These are phyloP conservation scores for human (Homo sapiens) DNA, from an alignment of 2,113 vertebrate genomes.

Conservation along the genomic window GRCh38 chr1:220792001-220792500, in stretches of 20 bases:
- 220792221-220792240: too few species aligned
- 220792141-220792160: neutral
- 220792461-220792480: neutral
- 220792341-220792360: neutral
- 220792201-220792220: fast-evolving
- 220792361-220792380: neutral
- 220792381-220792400: neutral
- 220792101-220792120: fast-evolving
- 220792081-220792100: neutral
- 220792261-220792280: neutral
- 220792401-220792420: neutral
- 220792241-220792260: fast-evolving
- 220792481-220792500: neutral
- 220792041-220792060: neutral
- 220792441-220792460: neutral
- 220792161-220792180: neutral
- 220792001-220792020: neutral
- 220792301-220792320: neutral
- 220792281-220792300: fast-evolving
- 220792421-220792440: neutral
- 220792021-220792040: fast-evolving
- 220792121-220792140: neutral
- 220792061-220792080: neutral
- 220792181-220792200: neutral
- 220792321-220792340: neutral